Evolutionary conservation across 2,113 vertebrate genomes (phyloP).

Genomic region (Pedionomus torquatus): DNA sequence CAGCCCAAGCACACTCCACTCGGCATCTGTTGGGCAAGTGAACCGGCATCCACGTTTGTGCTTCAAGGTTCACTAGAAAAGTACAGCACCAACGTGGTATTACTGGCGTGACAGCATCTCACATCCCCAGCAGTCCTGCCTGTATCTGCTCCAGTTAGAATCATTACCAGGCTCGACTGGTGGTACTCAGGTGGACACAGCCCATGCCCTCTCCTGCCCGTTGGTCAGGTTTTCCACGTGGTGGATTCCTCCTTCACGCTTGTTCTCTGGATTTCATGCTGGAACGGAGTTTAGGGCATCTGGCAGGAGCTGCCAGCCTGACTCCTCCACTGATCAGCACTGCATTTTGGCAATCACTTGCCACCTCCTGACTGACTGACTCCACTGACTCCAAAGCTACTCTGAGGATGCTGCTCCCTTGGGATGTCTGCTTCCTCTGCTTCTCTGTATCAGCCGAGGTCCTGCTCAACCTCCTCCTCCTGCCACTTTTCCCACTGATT

Average conservation of each 20-base stretch:
- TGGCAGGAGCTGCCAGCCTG: background rate
- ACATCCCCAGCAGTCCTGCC: background rate
- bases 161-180: background rate
- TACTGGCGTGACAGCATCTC: rapidly evolving
- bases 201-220: background rate
- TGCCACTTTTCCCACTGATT: background rate
- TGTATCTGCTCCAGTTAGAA: background rate
- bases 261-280: background rate
- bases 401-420: too few species aligned
- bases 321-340: background rate
- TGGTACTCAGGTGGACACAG: background rate
- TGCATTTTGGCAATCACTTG: background rate
- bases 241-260: background rate
- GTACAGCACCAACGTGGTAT: background rate
- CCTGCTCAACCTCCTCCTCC: background rate
- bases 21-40: background rate
- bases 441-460: too few species aligned
- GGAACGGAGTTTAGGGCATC: background rate
- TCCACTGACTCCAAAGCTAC: too few species aligned
- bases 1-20: background rate
- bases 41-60: rapidly evolving
- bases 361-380: background rate
- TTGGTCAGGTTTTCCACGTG: background rate
- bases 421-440: too few species aligned
- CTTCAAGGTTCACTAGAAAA: background rate